These are phyloP conservation scores for Carcina quercana DNA, from an alignment of 2,888 invertebrate species.

Conservation along the genomic window DNA sequence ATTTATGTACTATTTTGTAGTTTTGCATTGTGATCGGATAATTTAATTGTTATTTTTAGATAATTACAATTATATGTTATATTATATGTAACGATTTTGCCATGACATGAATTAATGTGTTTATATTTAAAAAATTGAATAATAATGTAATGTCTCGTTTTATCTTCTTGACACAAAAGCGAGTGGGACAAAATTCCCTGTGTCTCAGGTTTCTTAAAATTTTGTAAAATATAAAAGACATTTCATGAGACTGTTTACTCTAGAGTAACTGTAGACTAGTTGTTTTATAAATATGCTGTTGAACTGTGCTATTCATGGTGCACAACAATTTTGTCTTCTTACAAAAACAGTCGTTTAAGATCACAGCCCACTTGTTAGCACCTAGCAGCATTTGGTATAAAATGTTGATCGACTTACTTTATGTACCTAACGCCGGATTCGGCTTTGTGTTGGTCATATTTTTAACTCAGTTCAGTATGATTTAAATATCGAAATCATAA, in stretches of 20 bases:
- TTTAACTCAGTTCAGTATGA: no score
- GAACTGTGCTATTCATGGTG: no score
- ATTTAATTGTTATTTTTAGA: constrained; percentile 21
- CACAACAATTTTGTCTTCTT: no score
- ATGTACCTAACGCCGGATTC: no score
- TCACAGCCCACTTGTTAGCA: no score
- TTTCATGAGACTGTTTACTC: constrained; percentile 48
- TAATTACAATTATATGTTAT: constrained; percentile 16
- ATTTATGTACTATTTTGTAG: constrained; percentile 48
- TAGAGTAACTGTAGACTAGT: constrained; percentile 26
- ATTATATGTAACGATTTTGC: constrained; percentile 22
- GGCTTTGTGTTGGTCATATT: no score
- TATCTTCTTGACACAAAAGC: constrained; percentile 7
- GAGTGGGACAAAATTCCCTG: no score
- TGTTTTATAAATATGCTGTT: not conserved
- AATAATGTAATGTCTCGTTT: not conserved
- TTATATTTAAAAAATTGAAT: constrained; percentile 2
- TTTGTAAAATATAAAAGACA: constrained; percentile 44
- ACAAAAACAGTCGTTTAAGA: no score
- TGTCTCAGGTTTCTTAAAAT: no score
- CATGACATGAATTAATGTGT: constrained; percentile 22
- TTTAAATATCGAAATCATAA: no score
- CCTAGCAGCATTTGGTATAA: no score
- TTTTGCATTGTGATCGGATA: constrained; percentile 24
- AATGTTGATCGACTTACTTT: no score